Evolutionary conservation across 2,797 vertebrate genomes (phyloP), one percentile per base, ranked within the genome.

Genomic region (Florisuga fusca): DNA sequence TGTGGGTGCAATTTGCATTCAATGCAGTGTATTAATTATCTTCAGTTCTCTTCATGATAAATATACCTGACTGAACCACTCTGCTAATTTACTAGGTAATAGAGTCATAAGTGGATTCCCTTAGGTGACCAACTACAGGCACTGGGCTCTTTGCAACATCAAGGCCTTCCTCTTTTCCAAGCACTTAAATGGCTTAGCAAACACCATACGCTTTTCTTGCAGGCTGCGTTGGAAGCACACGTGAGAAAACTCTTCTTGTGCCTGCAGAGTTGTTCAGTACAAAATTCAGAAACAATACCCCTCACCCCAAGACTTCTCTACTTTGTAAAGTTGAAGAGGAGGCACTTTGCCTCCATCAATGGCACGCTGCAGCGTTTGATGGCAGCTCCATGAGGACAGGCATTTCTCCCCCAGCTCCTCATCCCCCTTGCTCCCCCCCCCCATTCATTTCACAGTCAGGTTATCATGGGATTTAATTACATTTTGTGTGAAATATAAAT

Each of bases 1-100:
- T 98, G 98, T 97, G 98, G 98, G 98, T 98, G 96, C 98, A 98
- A 98, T 98, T 98, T 98, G 98, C 98, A 98, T 98, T 98, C 98
- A 98, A 97, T 97, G 98, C 98, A 97, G 97, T 97, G 97, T 98
- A 98, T 98, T 98, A 98, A 98, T 98, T 98, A 98, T 98, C 98
- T 98, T 97, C 97, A 89, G 95, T 98, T 98, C 98, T 98, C 98
- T 96, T 98, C 98, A 82, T 98, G 98, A 98, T 98, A 98, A 98
- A 98, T 98, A 98, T 95, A 98, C 98, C 98, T 98, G 98, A 97
- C 98, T 98, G 97, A 98, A 98, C 97, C 98, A 91, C 97, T 98
- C 97, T 97, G 97, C 97, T 98, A 98, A 98, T 98, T 98, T 98
- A 96, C 97, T 67, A 79, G 93, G 97, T 98, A 98, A 98, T 98